Conservation (phyloP, 2,797 vertebrate species). For the Pangasius mekongensis region DNA sequence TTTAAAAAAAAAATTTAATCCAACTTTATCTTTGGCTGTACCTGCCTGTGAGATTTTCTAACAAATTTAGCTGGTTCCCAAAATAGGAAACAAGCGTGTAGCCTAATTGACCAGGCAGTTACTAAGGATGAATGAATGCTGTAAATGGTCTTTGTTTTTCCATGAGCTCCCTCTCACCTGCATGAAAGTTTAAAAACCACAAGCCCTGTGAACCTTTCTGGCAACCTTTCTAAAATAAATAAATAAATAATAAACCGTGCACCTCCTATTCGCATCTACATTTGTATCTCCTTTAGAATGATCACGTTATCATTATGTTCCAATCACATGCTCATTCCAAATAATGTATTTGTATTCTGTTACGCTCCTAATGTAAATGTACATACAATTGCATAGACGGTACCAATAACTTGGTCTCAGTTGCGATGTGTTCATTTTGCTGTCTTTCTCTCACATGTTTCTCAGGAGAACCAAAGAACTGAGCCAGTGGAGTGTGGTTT, state of each 20-base stretch:
- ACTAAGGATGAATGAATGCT: background rate
- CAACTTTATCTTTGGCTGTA: background rate
- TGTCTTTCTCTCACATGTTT: background rate
- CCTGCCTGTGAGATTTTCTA: no score
- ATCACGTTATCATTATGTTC: background rate
- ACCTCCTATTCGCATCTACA: background rate
- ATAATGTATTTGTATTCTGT: background rate
- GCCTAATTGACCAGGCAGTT: background rate
- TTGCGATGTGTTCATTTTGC: no score
- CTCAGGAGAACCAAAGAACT: conserved; percentile 45
- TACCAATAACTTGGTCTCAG: no score
- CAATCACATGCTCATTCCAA: background rate
- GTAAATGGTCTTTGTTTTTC: background rate
- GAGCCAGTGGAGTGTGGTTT: conserved; percentile 50
- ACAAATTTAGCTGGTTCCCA: background rate
- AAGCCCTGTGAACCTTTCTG: background rate
- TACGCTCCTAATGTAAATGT: background rate
- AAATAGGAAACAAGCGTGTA: background rate
- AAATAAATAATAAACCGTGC: background rate
- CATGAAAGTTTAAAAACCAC: background rate
- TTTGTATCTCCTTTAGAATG: background rate
- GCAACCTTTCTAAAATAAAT: background rate
- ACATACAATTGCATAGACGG: background rate
- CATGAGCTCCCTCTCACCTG: background rate
- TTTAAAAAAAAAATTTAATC: no score